These are phyloP conservation scores for Procavia capensis DNA, from an alignment of 2,113 vertebrate species.

Conservation along the genomic window DNA sequence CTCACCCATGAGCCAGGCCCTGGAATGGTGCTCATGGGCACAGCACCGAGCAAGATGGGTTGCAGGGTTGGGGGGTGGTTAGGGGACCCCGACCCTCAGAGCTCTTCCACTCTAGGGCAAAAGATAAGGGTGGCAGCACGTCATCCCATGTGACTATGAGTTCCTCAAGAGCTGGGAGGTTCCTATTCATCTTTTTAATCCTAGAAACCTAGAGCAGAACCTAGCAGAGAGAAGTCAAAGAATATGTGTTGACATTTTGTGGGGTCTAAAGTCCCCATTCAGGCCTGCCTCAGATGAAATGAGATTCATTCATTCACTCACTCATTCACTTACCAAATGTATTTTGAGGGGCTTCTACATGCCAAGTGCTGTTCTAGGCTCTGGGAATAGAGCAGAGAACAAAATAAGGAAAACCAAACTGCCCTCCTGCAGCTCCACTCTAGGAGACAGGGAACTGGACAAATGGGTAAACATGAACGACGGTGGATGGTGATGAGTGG, in stretches of 20 bases:
- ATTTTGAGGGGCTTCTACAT: not conserved
- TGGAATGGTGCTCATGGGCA: not conserved
- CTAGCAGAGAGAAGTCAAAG: not conserved
- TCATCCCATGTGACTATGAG: no score
- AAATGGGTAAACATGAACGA: not conserved
- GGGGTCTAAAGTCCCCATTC: not conserved
- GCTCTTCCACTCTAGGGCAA: not conserved
- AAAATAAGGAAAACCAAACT: not conserved
- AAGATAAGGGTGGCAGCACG: not conserved
- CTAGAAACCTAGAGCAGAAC: not conserved
- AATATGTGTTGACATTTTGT: not conserved
- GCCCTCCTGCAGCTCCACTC: not conserved
- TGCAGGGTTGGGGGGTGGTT: no score
- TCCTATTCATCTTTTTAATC: not conserved
- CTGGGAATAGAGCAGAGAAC: not conserved
- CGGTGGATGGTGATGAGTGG: not conserved
- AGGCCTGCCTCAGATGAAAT: not conserved
- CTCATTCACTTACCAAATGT: not conserved
- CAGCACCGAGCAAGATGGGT: not conserved
- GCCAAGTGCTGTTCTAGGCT: not conserved
- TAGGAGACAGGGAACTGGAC: not conserved
- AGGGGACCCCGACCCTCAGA: not conserved
- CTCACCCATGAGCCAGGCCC: accelerated
- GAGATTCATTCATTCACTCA: not conserved
- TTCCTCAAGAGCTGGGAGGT: not conserved